phyloP scores from a whole-genome alignment of 1,140 invertebrate species.

The Macrobrachium rosenbergii region DNA sequence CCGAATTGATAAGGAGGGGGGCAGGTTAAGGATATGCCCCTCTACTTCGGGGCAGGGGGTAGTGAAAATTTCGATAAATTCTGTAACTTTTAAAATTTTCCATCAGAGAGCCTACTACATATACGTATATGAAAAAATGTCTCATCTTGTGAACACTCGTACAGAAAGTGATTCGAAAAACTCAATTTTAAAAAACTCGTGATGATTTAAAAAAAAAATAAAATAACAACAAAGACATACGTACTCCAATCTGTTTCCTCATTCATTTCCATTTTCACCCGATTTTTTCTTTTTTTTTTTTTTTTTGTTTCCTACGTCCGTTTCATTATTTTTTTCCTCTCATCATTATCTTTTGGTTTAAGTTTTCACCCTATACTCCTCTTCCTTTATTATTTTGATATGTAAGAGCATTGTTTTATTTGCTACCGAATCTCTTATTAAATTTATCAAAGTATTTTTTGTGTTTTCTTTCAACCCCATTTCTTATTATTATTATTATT shows the following conservation, averaged over 20 bases:
- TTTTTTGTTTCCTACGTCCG: background rate
- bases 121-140: too few relatives aligned
- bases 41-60: too few relatives aligned
- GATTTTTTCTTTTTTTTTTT: background rate
- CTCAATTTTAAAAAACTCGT: background rate
- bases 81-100: too few relatives aligned
- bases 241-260: background rate
- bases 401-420: background rate
- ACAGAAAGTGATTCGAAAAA: background rate
- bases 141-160: too few relatives aligned
- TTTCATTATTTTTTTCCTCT: background rate
- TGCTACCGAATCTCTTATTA: constrained; percentile 30
- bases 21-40: too few relatives aligned
- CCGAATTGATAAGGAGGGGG: too few relatives aligned
- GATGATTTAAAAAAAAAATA: background rate
- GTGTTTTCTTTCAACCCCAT: constrained; percentile 38
- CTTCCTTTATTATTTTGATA: background rate
- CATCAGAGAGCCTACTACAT: too few relatives aligned
- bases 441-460: constrained; percentile 38
- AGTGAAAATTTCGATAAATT: too few relatives aligned
- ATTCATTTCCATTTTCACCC: background rate
- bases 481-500: constrained; percentile 13
- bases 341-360: background rate
- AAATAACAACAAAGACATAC: background rate
- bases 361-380: background rate